Evolutionary conservation across 2,797 vertebrate genomes (phyloP), one percentile per base, ranked within the genome.

Genomic region (Bovichtus diacanthus): DNA sequence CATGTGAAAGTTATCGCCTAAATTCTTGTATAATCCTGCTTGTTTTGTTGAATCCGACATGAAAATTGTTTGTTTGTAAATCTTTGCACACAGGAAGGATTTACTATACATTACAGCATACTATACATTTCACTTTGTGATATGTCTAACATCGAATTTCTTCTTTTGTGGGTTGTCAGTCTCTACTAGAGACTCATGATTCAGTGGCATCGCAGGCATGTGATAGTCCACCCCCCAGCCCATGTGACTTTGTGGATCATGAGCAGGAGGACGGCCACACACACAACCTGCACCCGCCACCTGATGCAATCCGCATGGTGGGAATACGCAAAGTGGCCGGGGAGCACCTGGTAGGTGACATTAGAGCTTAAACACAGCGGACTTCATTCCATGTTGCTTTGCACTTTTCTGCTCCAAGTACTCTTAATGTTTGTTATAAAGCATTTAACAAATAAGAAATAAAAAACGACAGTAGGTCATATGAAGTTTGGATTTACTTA

Each of bases 231-330:
- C 95, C 95, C 0, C 91, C 95, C 3, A 97, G 96, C 88, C 94
- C 94, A 0, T 89, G 90, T 69, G 95, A 96, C 0, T 89, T 88
- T 38, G 90, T 95, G 85, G 96, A 96, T 41, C 89, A 89, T 23
- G 86, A 91, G 87, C 4, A 84, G 70, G 21, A 94, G 86, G 90
- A 87, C 1, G 56, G 64, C n/a, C 80, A 76, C 54, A 76, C 82
- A 1, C 74, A 69, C 67, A 90, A 49, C 81, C 92, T 93, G 65
- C 95, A 95, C 0, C 94, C 95, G 6, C 96, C 96, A 1, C 95
- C 96, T 0, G 97, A 98, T 0, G 96, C 97, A 0, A 94, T 98
- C 47, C 96, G 97, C 79, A 98, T 98, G 97, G 97, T 98, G 92
- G 97, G 97, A 75, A 96, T 98, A 83, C 96, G 97, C 69, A 98